A percentile compares a stretch with the other conserved stretches of the same genome.
These are phyloP conservation scores for Carposina sasakii DNA, from an alignment of 1,140 invertebrate species.

Conservation along the genomic window DNA sequence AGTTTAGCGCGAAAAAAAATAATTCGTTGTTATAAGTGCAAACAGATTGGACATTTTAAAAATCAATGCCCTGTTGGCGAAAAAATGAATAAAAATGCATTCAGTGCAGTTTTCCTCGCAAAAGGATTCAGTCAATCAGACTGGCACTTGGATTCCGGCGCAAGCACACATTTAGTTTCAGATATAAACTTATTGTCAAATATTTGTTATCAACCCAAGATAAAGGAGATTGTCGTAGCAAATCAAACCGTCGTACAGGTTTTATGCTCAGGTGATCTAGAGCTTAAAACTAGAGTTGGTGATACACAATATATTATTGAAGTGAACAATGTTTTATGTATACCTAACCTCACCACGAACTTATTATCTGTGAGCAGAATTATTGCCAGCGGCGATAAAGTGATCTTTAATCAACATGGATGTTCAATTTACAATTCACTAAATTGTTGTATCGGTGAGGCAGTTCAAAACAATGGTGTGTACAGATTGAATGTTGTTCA, in stretches of 20 bases:
- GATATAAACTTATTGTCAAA: conserved; percentile 23
- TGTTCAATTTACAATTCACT: no score
- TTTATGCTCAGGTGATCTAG: conserved; percentile 30
- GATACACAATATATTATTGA: conserved; percentile 16
- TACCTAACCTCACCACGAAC: conserved; percentile 21
- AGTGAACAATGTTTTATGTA: conserved; percentile 23
- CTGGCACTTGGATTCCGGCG: conserved; percentile 33
- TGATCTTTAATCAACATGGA: no score
- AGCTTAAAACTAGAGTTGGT: conserved; percentile 17
- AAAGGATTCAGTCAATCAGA: conserved; percentile 21
- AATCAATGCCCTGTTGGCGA: conserved; percentile 13
- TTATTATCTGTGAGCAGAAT: conserved; percentile 26
- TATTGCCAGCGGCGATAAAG: conserved; percentile 24
- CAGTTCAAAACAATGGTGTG: no score
- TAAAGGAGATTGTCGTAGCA: conserved; percentile 39
- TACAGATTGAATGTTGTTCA: no score
- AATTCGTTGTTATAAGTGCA: conserved; percentile 15
- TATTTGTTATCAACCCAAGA: conserved; percentile 10
- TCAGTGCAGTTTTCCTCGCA: conserved; percentile 20
- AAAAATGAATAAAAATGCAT: conserved; percentile 17
- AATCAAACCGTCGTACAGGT: conserved; percentile 35
- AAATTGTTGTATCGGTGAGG: no score
- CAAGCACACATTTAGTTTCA: conserved; percentile 23
- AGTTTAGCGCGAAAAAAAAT: conserved; percentile 4
- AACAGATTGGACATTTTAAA: conserved; percentile 13